Evolutionary conservation across 2,888 invertebrate species (phyloP), one percentile per base, ranked within the genome.

Genomic region (Diaperis boleti): DNA sequence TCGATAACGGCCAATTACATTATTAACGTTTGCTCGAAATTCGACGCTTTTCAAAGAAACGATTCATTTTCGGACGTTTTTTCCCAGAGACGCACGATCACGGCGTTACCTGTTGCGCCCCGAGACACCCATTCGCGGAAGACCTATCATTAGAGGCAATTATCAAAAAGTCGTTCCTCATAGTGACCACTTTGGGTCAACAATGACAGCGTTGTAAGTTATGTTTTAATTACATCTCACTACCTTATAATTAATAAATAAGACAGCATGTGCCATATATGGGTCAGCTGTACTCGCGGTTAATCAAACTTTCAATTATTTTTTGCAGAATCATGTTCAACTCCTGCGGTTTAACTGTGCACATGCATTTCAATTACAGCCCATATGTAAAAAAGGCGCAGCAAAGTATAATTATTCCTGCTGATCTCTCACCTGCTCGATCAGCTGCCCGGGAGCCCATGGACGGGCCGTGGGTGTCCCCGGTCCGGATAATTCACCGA

Each of bases 61-160:
- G 35, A 39, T 49, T 59, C 35, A 59, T 59, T 60, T 50, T 60
- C 22, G 37, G 44, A 14, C 18, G 31, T 17, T 60, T 60, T 52
- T 45, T 54, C 31, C 37, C 50, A 33, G 14, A 29, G 35, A 20
- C 39, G 20, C 42, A 33, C 59, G 41, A 60, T 54, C 44, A 44
- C 37, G 20, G 60, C 52, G 44, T 60, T 39, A 60, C 60, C 52
- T 60, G 60, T 60, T 60, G 60, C 60, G 42, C 33, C 45, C 52
- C 50, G 31, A 31, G 41, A 15, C 29, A 60, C 54, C 45, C 41
- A 45, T 22, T 37, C 37, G 26, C 15, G 42, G 33, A 60, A 50
- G 54, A 60, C 50, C 60, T 54, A 50, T 54, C 33, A 60, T 60
- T 54, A 60, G 17, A 37, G 22, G 44, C 15, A 60, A 60, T 60